Percentiles rank a stretch among this genome's conserved stretches.
These are phyloP conservation scores for Xyliphius kryptos DNA, from an alignment of 2,113 vertebrate genomes.

Conservation along the genomic window DNA sequence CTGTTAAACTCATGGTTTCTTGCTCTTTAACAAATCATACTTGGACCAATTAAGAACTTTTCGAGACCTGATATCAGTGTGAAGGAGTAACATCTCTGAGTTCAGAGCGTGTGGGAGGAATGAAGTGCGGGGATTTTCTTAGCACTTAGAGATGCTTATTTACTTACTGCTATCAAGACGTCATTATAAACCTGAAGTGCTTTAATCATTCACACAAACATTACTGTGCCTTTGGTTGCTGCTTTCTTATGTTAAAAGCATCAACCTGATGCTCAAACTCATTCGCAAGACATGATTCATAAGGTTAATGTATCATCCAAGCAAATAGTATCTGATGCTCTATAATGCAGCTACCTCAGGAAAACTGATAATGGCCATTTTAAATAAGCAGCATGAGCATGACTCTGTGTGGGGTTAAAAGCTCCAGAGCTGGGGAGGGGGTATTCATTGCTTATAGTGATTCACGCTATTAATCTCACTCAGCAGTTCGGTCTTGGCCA, in stretches of 20 bases:
- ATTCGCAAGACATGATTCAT: background rate
- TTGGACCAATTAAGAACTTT: background rate
- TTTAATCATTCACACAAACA: background rate
- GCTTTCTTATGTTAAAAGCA: background rate
- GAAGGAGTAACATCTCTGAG: constrained; percentile 12
- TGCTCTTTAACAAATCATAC: background rate
- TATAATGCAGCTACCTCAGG: background rate
- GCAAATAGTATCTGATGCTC: constrained; percentile 9
- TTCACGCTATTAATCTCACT: constrained; percentile 38
- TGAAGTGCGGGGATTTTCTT: constrained; percentile 24
- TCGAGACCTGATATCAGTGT: constrained; percentile 3
- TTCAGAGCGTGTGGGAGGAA: constrained; percentile 10
- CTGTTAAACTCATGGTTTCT: too few relatives aligned
- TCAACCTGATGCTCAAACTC: background rate
- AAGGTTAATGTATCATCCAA: constrained; percentile 12
- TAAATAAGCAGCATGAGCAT: background rate
- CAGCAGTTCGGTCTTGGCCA: constrained; percentile 29
- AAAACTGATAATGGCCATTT: constrained; percentile 3
- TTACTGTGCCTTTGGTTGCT: background rate
- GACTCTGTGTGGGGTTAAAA: constrained; percentile 21
- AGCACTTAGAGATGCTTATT: constrained; percentile 14
- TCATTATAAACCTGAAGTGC: constrained; percentile 6
- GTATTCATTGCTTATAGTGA: constrained; percentile 29
- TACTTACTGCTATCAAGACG: background rate
- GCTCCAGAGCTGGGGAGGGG: constrained; percentile 6